A percentile compares a stretch with the other conserved stretches of the same genome.
These are phyloP conservation scores for Ganaspis sp. DNA, from an alignment of 1,140 invertebrate genomes.

Conservation along the genomic window DNA sequence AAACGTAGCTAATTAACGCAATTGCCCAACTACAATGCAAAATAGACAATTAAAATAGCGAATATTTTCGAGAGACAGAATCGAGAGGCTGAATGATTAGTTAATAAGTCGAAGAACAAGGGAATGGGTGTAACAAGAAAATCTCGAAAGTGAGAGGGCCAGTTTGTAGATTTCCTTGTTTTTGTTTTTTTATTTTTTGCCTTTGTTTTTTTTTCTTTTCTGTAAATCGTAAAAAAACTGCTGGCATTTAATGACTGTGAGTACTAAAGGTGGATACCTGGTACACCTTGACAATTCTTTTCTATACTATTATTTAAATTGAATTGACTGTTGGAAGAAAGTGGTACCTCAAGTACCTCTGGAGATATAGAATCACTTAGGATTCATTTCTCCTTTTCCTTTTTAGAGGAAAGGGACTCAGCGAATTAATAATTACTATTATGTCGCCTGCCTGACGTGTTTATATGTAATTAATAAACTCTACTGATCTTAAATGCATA, in stretches of 20 bases:
- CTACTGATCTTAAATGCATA: constrained; percentile 14
- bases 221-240: neutral
- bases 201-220: neutral
- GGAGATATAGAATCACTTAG: neutral
- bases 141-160: constrained; percentile 20
- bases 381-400: neutral
- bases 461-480: constrained; percentile 20
- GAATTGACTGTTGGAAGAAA: neutral
- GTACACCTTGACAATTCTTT: constrained; percentile 20
- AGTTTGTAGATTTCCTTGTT: constrained; percentile 16
- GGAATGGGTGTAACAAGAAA: neutral
- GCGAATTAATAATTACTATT: constrained; percentile 14
- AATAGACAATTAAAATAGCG: constrained; percentile 37
- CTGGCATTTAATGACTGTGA: constrained; percentile 24
- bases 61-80: constrained; percentile 18
- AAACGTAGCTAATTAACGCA: constrained; percentile 49
- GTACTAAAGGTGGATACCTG: neutral
- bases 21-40: constrained; percentile 41
- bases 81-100: constrained; percentile 22
- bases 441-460: constrained; percentile 7
- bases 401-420: neutral
- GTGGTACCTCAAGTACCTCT: too few species aligned
- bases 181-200: neutral
- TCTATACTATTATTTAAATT: neutral
- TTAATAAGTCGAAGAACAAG: neutral